Conservation (phyloP, 2,888 invertebrate genomes). For the Aspidiotus destructor region DNA sequence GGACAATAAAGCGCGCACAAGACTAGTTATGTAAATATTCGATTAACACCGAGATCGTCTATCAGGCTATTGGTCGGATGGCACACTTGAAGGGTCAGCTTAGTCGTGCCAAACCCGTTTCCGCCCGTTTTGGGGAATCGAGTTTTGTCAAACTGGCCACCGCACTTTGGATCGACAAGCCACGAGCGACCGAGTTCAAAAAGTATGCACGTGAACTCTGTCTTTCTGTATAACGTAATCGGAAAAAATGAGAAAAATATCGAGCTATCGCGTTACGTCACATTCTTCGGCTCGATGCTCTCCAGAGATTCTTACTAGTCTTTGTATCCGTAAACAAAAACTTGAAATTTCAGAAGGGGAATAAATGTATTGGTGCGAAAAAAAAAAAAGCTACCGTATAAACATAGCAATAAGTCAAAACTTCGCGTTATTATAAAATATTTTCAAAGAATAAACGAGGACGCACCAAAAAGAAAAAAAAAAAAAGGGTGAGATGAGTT, state of each 20-base stretch:
- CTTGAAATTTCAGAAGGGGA: constrained; percentile 4
- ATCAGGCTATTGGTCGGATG: constrained; percentile 13
- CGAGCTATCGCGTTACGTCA: no score
- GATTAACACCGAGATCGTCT: no score
- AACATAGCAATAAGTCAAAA: constrained; percentile 33
- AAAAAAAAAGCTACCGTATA: constrained; percentile 28
- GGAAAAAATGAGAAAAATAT: no score
- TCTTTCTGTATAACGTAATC: no score
- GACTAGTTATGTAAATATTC: constrained; percentile 14
- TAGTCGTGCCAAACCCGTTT: neutral
- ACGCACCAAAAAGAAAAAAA: neutral
- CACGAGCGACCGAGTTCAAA: no score
- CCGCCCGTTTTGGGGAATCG: neutral
- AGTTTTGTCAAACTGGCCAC: neutral
- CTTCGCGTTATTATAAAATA: constrained; percentile 28
- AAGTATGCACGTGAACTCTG: no score
- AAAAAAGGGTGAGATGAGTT: constrained; percentile 26
- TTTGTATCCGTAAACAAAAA: constrained; percentile 2
- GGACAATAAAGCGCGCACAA: neutral
- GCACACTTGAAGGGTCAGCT: constrained; percentile 8
- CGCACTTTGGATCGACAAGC: neutral
- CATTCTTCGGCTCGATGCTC: neutral
- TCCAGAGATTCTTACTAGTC: neutral
- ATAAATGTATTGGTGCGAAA: neutral
- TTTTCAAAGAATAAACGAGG: constrained; percentile 21